phyloP scores from a whole-genome alignment of 2,113 vertebrate genomes.

The Periophthalmodon schlosseri region DNA sequence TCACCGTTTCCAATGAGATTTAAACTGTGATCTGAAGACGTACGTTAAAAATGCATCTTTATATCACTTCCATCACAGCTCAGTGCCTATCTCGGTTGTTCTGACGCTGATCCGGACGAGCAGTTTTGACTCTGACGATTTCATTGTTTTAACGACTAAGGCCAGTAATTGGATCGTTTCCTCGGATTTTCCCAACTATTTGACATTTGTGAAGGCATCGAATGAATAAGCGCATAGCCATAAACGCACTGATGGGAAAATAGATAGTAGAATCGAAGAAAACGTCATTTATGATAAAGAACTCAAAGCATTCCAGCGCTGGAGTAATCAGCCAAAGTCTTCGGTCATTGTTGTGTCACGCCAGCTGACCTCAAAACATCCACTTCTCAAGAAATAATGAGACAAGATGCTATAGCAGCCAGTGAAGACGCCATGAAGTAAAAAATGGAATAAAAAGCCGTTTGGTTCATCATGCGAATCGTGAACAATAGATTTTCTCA shows the following conservation, averaged over 20 bases:
- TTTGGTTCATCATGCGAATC: slow-evolving; percentile 41
- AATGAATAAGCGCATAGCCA: slow-evolving; percentile 29
- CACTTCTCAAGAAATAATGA: slow-evolving; percentile 59
- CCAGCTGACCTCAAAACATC: slow-evolving; percentile 59
- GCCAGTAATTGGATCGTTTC: slow-evolving; percentile 50
- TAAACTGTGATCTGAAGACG: neutral
- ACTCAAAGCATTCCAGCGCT: slow-evolving; percentile 43
- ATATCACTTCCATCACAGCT: slow-evolving; percentile 20
- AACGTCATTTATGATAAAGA: slow-evolving; percentile 45
- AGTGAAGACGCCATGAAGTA: slow-evolving; percentile 35
- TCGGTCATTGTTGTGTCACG: slow-evolving; percentile 36
- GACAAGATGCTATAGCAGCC: slow-evolving; percentile 26
- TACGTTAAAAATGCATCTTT: slow-evolving; percentile 10
- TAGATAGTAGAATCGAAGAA: slow-evolving; percentile 32
- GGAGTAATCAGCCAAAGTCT: slow-evolving; percentile 37
- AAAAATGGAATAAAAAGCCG: slow-evolving; percentile 30
- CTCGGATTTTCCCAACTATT: slow-evolving; percentile 44
- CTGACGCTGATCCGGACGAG: slow-evolving; percentile 47
- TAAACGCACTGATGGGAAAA: slow-evolving; percentile 41
- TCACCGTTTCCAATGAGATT: slow-evolving; percentile 3
- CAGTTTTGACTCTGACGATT: slow-evolving; percentile 42
- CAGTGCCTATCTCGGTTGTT: slow-evolving; percentile 14
- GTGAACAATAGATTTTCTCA: slow-evolving; percentile 49
- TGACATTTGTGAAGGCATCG: slow-evolving; percentile 42
- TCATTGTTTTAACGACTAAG: slow-evolving; percentile 58